phyloP scores from a whole-genome alignment of 2,888 invertebrate species.

The Autographa gamma region DNA sequence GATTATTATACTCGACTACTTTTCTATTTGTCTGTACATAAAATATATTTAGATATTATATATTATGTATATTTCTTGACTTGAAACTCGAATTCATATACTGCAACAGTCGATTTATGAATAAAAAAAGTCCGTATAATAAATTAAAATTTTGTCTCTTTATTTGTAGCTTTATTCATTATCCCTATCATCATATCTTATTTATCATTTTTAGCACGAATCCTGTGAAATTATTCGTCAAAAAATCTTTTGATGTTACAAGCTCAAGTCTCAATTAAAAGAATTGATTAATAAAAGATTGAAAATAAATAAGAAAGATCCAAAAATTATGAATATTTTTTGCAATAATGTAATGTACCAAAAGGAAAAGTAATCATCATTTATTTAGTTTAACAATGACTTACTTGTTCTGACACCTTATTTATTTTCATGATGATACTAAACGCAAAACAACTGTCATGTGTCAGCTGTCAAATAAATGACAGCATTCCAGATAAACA shows the following conservation, averaged over 20 bases:
- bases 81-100: conserved; percentile 88
- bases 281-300: too few relatives aligned
- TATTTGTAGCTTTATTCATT: conserved; percentile 61
- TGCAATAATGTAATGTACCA: too few relatives aligned
- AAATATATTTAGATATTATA: conserved; percentile 89
- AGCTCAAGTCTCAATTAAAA: too few relatives aligned
- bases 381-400: too few relatives aligned
- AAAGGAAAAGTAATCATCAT: too few relatives aligned
- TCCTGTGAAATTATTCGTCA: neutral
- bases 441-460: neutral
- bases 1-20: conserved; percentile 88
- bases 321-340: too few relatives aligned
- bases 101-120: conserved; percentile 88
- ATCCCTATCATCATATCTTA: conserved; percentile 23
- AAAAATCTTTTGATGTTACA: neutral
- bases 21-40: conserved; percentile 89
- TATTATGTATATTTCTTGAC: conserved; percentile 89
- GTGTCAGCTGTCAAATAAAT: neutral
- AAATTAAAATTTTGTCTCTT: conserved; percentile 63
- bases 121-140: conserved; percentile 82
- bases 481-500: neutral
- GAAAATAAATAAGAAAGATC: too few relatives aligned
- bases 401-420: neutral
- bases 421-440: neutral
- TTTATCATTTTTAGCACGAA: neutral